A percentile compares a stretch with the other conserved stretches of the same genome.
Conservation (phyloP, 92 coral and sea anemone species). For the Palythoa grandis region DNA sequence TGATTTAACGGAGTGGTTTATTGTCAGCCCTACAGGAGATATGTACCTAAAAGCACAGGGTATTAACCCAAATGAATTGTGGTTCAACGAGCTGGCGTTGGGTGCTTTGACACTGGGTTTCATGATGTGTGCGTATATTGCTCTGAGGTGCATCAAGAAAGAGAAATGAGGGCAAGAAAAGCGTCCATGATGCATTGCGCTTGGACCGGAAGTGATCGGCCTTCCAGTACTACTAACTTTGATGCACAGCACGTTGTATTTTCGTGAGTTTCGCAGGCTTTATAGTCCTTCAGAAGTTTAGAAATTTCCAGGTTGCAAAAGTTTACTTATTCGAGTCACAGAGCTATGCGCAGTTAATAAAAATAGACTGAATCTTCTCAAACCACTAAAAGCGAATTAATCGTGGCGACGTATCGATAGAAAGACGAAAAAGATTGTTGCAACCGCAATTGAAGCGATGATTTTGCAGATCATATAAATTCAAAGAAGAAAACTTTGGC, state of each 20-base stretch:
- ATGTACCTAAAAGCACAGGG: conserved; percentile 68
- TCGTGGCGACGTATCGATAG: too few relatives aligned
- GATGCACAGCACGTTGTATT: background rate
- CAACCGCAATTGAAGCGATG: too few relatives aligned
- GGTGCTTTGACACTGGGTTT: conserved; percentile 66
- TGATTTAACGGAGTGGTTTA: background rate
- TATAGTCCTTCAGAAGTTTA: too few relatives aligned
- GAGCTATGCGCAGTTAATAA: too few relatives aligned
- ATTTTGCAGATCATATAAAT: too few relatives aligned
- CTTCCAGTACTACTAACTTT: background rate
- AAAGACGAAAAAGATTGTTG: too few relatives aligned
- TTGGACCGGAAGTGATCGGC: background rate
- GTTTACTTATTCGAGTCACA: too few relatives aligned
- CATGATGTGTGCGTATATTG: conserved; percentile 72
- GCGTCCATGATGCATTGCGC: background rate
- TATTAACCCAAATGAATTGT: conserved; percentile 68
- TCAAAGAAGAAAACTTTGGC: too few relatives aligned
- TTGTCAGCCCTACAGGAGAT: conserved; percentile 69
- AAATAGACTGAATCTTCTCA: too few relatives aligned
- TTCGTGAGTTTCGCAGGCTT: too few relatives aligned
- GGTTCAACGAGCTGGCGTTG: conserved; percentile 88
- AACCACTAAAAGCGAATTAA: too few relatives aligned
- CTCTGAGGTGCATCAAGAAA: conserved; percentile 82
- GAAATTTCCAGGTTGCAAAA: too few relatives aligned
- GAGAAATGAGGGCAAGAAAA: conserved; percentile 59